These are phyloP conservation scores for Talpa occidentalis DNA, from an alignment of 2,113 vertebrate species.

Conservation along the genomic window DNA sequence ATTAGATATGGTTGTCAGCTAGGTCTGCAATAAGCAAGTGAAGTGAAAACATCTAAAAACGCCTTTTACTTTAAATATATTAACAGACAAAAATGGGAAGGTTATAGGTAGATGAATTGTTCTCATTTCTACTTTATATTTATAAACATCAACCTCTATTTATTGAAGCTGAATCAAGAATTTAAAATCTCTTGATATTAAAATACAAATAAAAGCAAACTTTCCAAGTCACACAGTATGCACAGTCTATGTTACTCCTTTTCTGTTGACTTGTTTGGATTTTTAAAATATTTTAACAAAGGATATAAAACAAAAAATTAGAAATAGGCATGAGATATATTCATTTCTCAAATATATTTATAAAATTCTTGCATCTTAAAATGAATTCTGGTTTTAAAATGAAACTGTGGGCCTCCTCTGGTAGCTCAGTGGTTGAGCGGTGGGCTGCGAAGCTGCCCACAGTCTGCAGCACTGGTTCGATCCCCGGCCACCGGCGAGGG, in stretches of 20 bases:
- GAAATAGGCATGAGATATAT: neutral
- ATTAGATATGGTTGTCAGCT: neutral
- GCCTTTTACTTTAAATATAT: neutral
- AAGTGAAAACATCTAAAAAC: neutral
- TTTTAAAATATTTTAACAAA: constrained; percentile 7
- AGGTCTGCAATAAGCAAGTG: neutral
- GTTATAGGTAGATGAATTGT: neutral
- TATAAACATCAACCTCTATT: constrained; percentile 10
- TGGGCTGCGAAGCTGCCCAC: too few species aligned
- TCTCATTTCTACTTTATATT: constrained; percentile 1
- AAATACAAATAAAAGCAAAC: constrained; percentile 55
- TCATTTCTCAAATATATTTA: neutral
- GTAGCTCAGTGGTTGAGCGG: too few species aligned
- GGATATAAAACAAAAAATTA: constrained; percentile 12
- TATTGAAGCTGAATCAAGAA: neutral
- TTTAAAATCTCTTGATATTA: neutral
- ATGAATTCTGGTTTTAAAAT: neutral
- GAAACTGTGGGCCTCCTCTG: too few species aligned
- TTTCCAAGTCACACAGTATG: neutral
- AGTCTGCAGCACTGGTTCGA: too few species aligned
- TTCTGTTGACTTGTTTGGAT: constrained; percentile 28
- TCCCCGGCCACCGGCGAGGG: too few species aligned
- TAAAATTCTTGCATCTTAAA: constrained; percentile 21
- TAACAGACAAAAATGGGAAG: constrained; percentile 5
- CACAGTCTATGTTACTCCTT: neutral